Evolutionary conservation across 1,140 invertebrate genomes (phyloP), one percentile per base, ranked within the genome.

Genomic region (Reticulitermes speratus): DNA sequence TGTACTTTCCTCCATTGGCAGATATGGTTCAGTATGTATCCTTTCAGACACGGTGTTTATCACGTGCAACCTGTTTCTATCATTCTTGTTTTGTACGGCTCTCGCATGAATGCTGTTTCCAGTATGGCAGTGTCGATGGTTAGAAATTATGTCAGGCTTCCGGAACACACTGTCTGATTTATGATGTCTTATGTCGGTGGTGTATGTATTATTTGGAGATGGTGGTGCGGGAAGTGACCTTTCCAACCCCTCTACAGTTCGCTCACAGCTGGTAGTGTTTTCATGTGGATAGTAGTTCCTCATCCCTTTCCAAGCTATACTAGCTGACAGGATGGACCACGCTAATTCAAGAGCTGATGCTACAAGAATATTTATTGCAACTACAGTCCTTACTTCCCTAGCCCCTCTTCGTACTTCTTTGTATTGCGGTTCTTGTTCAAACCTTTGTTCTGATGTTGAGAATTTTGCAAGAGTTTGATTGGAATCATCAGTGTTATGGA

Each of bases 301-400:
- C 93, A 94, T 94, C 14, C 94, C 94, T 55, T 91, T 92, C 87
- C 93, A 93, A 9, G 93, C 92, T 45, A 95, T 92, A 88, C 91
- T 94, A 0, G 92, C 89, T 48, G 93, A 93, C 16, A 95, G 88
- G 32, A 93, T 88, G 0, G 94, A 94, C 94, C 94, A 94, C 6
- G 93, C 87, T 0, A 92, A 87, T 87, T 94, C 94, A 16, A 94
- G 83, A n/a, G 93, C 89, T 11, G 93, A 92, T 0, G 93, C 92
- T 19, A 94, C 92, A 23, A 94, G 87, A 75, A 95, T 93, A 88
- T 95, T 94, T 38, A 93, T 90, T 1, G 91, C 92, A 16, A 94
- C 84, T 44, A 94, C 91, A 83, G 89, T 88, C n/a, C 86, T 86
- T n/a, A 86, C 86, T 85, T 87, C 86, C 88, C 88, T 91, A 89